Base-by-base conservation (phyloP, 2,888 invertebrate species). In the Holacanthella duospinosa region DNA sequence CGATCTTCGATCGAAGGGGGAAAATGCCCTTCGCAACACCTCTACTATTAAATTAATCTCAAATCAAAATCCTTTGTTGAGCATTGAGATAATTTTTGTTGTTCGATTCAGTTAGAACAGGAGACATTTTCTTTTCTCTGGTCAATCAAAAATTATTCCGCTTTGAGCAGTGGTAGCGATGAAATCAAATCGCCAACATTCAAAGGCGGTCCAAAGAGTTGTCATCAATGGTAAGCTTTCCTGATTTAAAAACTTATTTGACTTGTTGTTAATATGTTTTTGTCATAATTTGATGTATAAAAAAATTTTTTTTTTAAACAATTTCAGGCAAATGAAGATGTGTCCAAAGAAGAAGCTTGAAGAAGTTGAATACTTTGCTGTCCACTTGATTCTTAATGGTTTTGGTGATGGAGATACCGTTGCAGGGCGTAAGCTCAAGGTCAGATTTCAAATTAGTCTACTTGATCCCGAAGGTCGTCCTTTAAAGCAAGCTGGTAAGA, bases 301-400 rank as follows among this genome's bases (percentile, higher is more conserved):
- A 29, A 60, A 29, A n/a, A 21, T 24, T 29, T 59, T 54, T 59
- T 28, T 26, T 55, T 6, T n/a, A 60, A n/a, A n/a, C n/a, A n/a
- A n/a, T n/a, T n/a, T n/a, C n/a, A 72, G 72, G 72, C 73, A 73
- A 53, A 29, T 73, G 21, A 71, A 73, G 53, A 71, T 73, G 70
- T 67, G 66, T 57, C 73, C 73, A 0, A 67, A 67, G 55, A 73
- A 71, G 55, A 71, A 70, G 57, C 65, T 66, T 25, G 71, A 73
- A 28, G 70, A 70, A 19, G 59, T 64, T 12, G 73, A 73, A n/a
- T 71, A 65, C 36, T 70, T 73, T 61, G 68, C 71, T 1, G 70
- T 73, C 16, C 71, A 71, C 61, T 55, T 73, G 12, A 71, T 71
- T 26, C 60, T 73, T 0, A 60, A 59, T 1, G 64, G 66, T 2